Evolutionary conservation across 2,888 invertebrate genomes (phyloP).

Genomic region (Drosophila koepferae): DNA sequence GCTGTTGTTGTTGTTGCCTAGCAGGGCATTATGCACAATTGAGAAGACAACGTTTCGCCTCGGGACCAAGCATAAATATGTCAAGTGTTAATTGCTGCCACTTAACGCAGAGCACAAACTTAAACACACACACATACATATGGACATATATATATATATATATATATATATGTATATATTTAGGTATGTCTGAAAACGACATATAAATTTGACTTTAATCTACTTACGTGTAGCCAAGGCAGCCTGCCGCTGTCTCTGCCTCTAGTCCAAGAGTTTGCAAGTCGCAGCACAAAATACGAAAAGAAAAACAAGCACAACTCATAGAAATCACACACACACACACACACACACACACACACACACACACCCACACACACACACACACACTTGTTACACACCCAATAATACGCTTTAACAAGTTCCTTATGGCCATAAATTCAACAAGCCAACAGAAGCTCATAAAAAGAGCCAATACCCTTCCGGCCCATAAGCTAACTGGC

Average conservation of each 20-base stretch:
- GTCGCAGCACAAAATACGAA: conserved; percentile 55
- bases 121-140: conserved; percentile 46
- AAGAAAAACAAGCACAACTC: conserved; percentile 49
- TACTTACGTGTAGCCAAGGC: conserved; percentile 69
- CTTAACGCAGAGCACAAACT: conserved; percentile 75
- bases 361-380: conserved; percentile 19
- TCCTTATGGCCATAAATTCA: conserved; percentile 81
- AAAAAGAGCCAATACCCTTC: conserved; percentile 66
- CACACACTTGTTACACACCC: conserved; percentile 76
- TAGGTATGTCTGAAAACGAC: conserved; percentile 25
- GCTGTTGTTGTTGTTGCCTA: conserved; percentile 2
- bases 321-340: conserved; percentile 11
- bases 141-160: not conserved
- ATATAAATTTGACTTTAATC: conserved; percentile 77
- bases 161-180: not conserved
- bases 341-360: conserved; percentile 26
- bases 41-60: conserved; percentile 43
- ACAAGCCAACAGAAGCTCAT: conserved; percentile 78
- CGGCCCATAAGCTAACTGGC: conserved; percentile 3
- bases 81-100: conserved; percentile 81
- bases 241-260: conserved; percentile 35
- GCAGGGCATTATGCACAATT: conserved; percentile 61
- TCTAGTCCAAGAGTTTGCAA: conserved; percentile 48
- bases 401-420: conserved; percentile 80
- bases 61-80: conserved; percentile 75